Percentiles rank a stretch among this genome's conserved stretches.
phyloP scores from a whole-genome alignment of 2,113 vertebrate genomes.

The Microtus oregoni region DNA sequence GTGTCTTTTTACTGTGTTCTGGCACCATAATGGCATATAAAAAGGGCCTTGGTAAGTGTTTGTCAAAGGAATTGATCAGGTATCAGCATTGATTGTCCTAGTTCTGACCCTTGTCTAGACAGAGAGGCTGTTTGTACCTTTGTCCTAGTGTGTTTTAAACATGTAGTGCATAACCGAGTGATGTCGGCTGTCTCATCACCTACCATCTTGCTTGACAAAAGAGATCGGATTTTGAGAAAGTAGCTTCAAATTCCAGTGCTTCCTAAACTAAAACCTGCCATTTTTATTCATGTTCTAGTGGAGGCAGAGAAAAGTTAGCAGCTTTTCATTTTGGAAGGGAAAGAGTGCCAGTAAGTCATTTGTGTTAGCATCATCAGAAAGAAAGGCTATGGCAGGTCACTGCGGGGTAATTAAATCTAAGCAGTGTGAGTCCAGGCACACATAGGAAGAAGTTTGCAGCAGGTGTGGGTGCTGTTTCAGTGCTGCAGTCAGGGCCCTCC shows the following conservation, averaged over 20 bases:
- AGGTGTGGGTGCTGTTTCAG: accelerated
- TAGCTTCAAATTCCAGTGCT: background rate
- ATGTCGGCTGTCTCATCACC: background rate
- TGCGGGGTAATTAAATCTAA: background rate
- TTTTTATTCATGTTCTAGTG: background rate
- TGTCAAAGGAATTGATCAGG: background rate
- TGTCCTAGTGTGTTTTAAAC: background rate
- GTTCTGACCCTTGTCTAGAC: background rate
- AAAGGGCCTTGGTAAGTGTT: background rate
- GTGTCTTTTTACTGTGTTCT: background rate
- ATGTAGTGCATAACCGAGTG: background rate
- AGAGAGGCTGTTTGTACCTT: background rate
- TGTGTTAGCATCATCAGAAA: background rate
- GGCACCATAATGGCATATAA: background rate
- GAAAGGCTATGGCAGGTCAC: background rate
- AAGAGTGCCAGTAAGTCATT: background rate
- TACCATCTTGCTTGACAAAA: background rate
- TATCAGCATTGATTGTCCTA: background rate
- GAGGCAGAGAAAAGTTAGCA: background rate
- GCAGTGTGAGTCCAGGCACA: background rate
- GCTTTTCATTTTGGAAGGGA: background rate
- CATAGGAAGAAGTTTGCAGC: background rate
- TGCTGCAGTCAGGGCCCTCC: background rate
- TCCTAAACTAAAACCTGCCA: background rate
- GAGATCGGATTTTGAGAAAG: background rate